These are phyloP conservation scores for Eledone cirrhosa DNA, from an alignment of 2,888 invertebrate species.

Conservation along the genomic window DNA sequence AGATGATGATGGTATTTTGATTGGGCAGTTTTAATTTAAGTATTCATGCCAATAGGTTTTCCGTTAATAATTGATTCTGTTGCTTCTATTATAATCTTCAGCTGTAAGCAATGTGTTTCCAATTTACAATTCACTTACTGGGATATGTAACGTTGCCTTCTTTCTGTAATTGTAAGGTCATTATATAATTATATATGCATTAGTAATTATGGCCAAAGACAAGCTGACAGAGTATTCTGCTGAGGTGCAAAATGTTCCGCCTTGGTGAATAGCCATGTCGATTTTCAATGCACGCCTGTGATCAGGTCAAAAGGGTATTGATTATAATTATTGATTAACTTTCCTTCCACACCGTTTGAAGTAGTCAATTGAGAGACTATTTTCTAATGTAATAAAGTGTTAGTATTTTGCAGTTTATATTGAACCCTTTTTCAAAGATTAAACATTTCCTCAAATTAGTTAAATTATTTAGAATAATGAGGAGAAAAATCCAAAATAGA, in stretches of 20 bases:
- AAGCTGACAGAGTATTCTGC: constrained; percentile 20
- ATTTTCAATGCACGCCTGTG: not conserved
- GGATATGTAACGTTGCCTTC: too few species aligned
- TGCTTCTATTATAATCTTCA: not conserved
- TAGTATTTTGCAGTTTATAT: not conserved
- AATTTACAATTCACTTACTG: not conserved
- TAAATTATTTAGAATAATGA: too few species aligned
- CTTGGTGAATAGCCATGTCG: not conserved
- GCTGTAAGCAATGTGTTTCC: constrained; percentile 6
- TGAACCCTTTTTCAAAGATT: too few species aligned
- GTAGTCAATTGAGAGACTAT: not conserved
- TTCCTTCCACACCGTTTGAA: not conserved
- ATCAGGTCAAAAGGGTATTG: constrained; percentile 25
- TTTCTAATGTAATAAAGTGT: constrained; percentile 23
- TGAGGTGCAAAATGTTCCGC: constrained; percentile 25
- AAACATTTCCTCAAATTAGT: too few species aligned
- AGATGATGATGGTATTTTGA: constrained; percentile 13
- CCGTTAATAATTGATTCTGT: constrained; percentile 22
- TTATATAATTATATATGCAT: constrained; percentile 28
- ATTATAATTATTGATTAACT: constrained; percentile 18
- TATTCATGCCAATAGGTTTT: constrained; percentile 10
- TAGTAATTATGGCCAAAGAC: constrained; percentile 24
- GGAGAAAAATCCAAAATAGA: too few species aligned
- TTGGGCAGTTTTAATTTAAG: constrained; percentile 21
- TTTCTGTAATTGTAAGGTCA: constrained; percentile 21